A percentile compares a stretch with the other conserved stretches of the same genome.
Evolutionary conservation across 2,888 invertebrate genomes (phyloP).

Genomic region (Rhimphoctona megacephalus): DNA sequence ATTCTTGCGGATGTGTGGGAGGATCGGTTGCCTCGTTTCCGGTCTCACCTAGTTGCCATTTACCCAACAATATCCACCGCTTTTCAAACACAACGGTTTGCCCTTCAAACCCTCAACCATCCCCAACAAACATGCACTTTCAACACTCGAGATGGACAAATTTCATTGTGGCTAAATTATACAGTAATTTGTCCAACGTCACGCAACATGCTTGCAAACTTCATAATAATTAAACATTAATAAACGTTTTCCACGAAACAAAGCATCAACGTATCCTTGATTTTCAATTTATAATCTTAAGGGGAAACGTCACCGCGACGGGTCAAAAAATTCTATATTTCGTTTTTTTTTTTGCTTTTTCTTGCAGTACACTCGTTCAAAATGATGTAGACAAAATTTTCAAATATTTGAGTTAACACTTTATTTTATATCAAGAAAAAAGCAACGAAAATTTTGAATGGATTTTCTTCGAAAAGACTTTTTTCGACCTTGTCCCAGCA

Average conservation of each 20-base stretch:
- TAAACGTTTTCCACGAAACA: background rate
- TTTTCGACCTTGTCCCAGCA: too few relatives aligned
- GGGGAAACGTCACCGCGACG: background rate
- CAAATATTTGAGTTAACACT: too few relatives aligned
- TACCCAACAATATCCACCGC: constrained; percentile 46
- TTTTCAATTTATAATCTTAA: background rate
- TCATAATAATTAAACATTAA: constrained; percentile 37
- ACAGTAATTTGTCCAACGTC: constrained; percentile 54
- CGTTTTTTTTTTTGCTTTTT: too few relatives aligned
- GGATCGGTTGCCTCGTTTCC: constrained; percentile 14
- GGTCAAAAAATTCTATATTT: too few relatives aligned
- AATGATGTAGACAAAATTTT: too few relatives aligned
- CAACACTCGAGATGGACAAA: constrained; percentile 22
- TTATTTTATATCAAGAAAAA: too few relatives aligned
- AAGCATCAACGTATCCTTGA: background rate
- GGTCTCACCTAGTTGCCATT: constrained; percentile 29
- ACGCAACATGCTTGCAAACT: constrained; percentile 29
- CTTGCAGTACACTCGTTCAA: too few relatives aligned
- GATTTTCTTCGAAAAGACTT: too few relatives aligned
- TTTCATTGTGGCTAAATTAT: constrained; percentile 59
- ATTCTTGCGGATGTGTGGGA: constrained; percentile 10
- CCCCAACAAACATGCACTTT: background rate
- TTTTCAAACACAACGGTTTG: background rate
- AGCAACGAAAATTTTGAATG: too few relatives aligned
- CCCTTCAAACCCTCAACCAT: background rate